Evolutionary conservation across 2,888 invertebrate species (phyloP).

Genomic region (Lasioglossum zephyrum): DNA sequence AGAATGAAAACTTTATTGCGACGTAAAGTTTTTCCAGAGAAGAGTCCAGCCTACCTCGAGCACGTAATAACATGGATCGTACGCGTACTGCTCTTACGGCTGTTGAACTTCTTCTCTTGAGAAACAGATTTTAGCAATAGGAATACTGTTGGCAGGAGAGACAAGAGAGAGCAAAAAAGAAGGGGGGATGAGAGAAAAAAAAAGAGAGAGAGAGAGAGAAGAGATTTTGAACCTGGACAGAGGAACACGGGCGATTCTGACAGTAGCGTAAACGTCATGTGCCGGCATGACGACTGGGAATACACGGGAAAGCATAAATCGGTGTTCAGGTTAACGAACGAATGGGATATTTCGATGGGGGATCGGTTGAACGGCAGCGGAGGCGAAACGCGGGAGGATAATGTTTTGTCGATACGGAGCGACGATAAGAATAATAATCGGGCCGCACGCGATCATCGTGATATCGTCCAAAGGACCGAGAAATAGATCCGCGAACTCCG

Average conservation of each 20-base stretch:
- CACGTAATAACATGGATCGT: background rate
- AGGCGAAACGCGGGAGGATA: slow-evolving; percentile 74
- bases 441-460: slow-evolving; percentile 67
- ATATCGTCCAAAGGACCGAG: slow-evolving; percentile 57
- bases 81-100: background rate
- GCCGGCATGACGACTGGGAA: slow-evolving; percentile 79
- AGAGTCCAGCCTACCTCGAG: background rate
- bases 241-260: slow-evolving; percentile 77
- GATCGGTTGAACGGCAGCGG: slow-evolving; percentile 43
- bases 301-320: slow-evolving; percentile 11
- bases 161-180: background rate
- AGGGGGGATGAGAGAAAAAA: background rate
- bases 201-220: background rate
- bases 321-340: slow-evolving; percentile 7
- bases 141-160: background rate
- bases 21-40: background rate
- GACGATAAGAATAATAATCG: slow-evolving; percentile 63
- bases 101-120: background rate
- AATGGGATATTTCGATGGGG: slow-evolving; percentile 26
- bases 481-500: background rate
- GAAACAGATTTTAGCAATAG: background rate
- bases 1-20: background rate
- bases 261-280: slow-evolving; percentile 78
- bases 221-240: slow-evolving; percentile 72
- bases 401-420: slow-evolving; percentile 82